Evolutionary conservation across 2,113 vertebrate species (phyloP).

Genomic region (Litocranius walleri): DNA sequence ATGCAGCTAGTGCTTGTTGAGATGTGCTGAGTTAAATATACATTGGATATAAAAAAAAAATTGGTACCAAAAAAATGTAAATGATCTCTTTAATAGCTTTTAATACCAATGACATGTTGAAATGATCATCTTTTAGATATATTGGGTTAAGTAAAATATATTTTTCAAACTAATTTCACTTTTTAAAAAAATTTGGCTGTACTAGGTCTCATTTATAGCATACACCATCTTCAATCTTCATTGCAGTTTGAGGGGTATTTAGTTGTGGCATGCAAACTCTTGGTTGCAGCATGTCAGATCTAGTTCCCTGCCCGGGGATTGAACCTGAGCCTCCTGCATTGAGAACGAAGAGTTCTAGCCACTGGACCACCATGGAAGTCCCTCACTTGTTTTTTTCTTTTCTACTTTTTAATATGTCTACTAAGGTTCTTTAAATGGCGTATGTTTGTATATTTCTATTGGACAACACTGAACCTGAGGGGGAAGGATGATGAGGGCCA

Average conservation of each 20-base stretch:
- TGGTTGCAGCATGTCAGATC: neutral
- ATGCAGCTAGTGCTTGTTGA: neutral
- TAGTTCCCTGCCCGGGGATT: neutral
- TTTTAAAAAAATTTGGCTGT: neutral
- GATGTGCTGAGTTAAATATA: neutral
- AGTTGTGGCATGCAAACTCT: neutral
- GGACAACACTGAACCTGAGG: neutral
- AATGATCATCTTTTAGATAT: neutral
- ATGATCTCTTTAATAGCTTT: neutral
- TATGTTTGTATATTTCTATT: neutral
- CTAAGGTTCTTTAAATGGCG: neutral
- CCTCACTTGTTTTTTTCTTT: neutral
- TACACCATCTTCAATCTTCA: neutral
- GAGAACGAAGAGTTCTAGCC: neutral
- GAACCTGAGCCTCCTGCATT: neutral
- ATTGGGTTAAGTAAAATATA: neutral
- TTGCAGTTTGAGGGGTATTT: neutral
- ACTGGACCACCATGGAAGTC: neutral
- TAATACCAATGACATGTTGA: neutral
- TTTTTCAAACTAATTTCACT: neutral
- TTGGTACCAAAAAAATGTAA: neutral
- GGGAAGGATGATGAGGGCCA: neutral
- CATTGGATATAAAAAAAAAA: neutral
- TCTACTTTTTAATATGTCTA: neutral
- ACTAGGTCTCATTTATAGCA: neutral